These are phyloP conservation scores for Zygogramma bicolorata DNA, from an alignment of 2,888 invertebrate species.

Conservation along the genomic window DNA sequence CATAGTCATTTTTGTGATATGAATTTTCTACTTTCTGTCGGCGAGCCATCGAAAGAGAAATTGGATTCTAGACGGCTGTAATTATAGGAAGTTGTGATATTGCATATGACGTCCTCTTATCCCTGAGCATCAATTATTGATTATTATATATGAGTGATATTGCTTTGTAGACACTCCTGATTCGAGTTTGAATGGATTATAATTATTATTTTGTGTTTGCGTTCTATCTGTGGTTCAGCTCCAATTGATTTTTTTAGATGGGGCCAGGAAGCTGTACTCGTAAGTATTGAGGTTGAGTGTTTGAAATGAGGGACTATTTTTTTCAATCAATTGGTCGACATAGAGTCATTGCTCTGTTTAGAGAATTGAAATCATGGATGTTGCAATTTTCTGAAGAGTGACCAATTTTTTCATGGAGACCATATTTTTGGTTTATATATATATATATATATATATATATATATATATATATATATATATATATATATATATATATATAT, in stretches of 20 bases:
- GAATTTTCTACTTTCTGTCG: constrained; percentile 29
- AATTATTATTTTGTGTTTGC: background rate
- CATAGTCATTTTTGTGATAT: constrained; percentile 34
- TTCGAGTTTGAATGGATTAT: background rate
- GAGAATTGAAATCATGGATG: too few relatives aligned
- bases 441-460: too few relatives aligned
- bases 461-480: too few relatives aligned
- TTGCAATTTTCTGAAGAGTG: too few relatives aligned
- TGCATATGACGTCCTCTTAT: constrained; percentile 42
- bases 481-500: too few relatives aligned
- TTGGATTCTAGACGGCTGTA: constrained; percentile 44
- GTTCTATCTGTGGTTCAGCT: background rate
- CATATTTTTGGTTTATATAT: too few relatives aligned
- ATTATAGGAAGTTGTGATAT: constrained; percentile 48
- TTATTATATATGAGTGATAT: constrained; percentile 30
- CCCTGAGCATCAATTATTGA: constrained; percentile 33
- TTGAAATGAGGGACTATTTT: too few relatives aligned
- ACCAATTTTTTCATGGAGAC: too few relatives aligned
- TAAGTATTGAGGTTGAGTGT: background rate
- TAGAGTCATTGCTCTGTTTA: too few relatives aligned
- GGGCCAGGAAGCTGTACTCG: background rate
- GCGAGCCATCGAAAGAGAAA: constrained; percentile 36
- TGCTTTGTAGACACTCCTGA: background rate
- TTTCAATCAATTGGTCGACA: too few relatives aligned
- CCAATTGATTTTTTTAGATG: background rate